Conservation (phyloP, 1,140 invertebrate genomes). For the Trypoxylus dichotomus region DNA sequence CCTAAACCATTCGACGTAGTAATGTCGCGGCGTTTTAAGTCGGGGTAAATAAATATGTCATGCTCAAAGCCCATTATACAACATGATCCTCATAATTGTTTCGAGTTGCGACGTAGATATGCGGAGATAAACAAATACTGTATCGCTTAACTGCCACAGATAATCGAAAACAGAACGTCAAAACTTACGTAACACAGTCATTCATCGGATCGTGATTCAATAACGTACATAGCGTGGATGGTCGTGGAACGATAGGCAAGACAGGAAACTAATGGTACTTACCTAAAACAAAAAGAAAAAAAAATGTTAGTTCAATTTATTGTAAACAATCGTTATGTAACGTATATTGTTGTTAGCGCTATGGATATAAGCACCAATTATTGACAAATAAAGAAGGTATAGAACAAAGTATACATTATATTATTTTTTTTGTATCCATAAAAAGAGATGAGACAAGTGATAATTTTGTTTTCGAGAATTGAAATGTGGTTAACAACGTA, state of each 20-base stretch:
- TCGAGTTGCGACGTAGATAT: background rate
- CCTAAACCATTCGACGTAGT: background rate
- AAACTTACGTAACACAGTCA: constrained; percentile 9
- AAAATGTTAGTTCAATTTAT: background rate
- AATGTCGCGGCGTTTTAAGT: background rate
- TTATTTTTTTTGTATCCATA: background rate
- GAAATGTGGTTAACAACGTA: background rate
- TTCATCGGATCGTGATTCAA: constrained; percentile 22
- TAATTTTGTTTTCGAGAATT: background rate
- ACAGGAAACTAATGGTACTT: constrained; percentile 7
- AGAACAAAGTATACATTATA: too few species aligned
- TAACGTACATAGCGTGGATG: constrained; percentile 7
- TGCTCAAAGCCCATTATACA: constrained; percentile 4
- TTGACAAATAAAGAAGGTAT: too few species aligned
- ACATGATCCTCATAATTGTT: background rate
- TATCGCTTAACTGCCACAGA: background rate
- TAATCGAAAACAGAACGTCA: constrained; percentile 20
- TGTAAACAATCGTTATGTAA: constrained; percentile 1
- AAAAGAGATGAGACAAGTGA: background rate
- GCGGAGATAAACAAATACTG: background rate
- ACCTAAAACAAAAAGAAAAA: constrained; percentile 11
- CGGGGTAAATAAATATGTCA: constrained; percentile 15
- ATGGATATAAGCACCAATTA: too few species aligned
- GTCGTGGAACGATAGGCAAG: constrained; percentile 7
- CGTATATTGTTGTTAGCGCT: background rate